Evolutionary conservation across 2,888 invertebrate species (phyloP), one percentile per base, ranked within the genome.

Genomic region (Nineta flava): DNA sequence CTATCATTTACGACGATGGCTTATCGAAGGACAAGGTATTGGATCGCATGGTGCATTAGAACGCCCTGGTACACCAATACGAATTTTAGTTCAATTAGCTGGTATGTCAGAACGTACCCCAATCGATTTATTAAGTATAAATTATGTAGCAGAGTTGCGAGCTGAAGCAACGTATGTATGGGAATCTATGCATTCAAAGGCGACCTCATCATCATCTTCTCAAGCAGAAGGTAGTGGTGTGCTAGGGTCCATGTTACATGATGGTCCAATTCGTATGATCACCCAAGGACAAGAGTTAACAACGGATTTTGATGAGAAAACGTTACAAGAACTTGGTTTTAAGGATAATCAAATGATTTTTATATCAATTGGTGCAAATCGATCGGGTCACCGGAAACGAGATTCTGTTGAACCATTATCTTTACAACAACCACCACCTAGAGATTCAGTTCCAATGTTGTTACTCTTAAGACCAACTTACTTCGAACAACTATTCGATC

Each of bases 131-230:
- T 76, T 85, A 55, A 83, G 82, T 41, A 79, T 83, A n/a, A 93
- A 94, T 68, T 80, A 87, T 54, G 83, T 95, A 21, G 93, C 92
- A 3, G 94, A 94, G 65, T 69, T 95, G 48, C 73, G 94, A 53
- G 94, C 94, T 1, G 94, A 94, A 72, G 90, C 94, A 50, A 87
- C 90, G n/a, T 84, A 87, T 56, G 94, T 93, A 93, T 93, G 92
- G 87, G 91, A 92, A 66, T 73, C 73, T 52, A 54, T 72, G 13
- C 40, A 41, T 38, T 38, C 34, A 7, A 48, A 34, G 9, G 19
- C 19, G 10, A 19, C 10, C 2, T n/a, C 16, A 4, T 15, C 47
- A 9, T 16, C 17, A 4, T 31, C 31, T 7, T 19, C 26, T 3
- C 17, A 43, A 31, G 16, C 13, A 12, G 49, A 49, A 9, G 38